Conservation (phyloP, 2,888 invertebrate genomes). For the Syritta pipiens region DNA sequence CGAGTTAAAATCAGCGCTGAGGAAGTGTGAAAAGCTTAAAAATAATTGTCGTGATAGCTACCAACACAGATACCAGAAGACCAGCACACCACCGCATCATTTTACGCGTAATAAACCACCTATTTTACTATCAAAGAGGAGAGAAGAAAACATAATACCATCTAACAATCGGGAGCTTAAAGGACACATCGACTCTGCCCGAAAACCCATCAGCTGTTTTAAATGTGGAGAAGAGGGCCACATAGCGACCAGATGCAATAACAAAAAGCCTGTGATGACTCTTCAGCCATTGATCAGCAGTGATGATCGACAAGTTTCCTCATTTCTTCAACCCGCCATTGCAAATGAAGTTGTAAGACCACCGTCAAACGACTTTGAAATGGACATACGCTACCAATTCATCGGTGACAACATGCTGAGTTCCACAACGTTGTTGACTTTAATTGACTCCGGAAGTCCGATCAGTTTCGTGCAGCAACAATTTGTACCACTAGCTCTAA, state of each 20-base stretch:
- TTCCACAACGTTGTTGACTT: neutral
- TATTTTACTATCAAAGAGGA: no score
- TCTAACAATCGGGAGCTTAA: no score
- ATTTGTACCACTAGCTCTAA: neutral
- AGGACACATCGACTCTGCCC: no score
- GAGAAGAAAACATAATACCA: no score
- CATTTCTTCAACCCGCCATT: no score
- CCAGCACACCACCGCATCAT: neutral
- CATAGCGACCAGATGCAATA: conserved; percentile 5
- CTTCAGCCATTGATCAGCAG: neutral
- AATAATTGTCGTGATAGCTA: neutral
- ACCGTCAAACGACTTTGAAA: neutral
- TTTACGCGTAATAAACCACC: no score
- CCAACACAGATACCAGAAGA: neutral
- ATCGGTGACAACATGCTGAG: neutral
- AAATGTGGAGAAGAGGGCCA: conserved; percentile 24
- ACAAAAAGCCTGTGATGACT: neutral
- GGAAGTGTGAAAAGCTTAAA: conserved; percentile 1
- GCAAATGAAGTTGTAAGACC: no score
- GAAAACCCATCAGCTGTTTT: conserved; percentile 3
- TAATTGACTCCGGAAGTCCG: neutral
- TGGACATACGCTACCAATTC: neutral
- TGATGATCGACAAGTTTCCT: neutral
- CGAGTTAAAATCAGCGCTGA: conserved; percentile 12
- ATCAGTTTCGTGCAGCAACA: neutral